Percentiles rank a stretch among this genome's conserved stretches.
phyloP scores from a whole-genome alignment of 2,797 vertebrate species.

The Cyclopterus lumpus region DNA sequence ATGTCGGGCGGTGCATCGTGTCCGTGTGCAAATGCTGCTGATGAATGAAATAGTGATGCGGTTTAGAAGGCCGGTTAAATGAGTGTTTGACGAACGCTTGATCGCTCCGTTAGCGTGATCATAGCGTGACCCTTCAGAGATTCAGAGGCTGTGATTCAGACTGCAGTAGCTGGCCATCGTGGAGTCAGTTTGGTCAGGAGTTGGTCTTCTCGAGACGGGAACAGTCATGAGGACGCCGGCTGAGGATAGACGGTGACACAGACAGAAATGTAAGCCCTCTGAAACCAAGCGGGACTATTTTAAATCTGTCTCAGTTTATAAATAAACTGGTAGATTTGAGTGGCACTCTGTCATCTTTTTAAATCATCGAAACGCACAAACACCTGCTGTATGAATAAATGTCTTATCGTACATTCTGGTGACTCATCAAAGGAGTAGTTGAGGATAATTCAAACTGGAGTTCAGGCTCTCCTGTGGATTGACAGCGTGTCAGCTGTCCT shows the following conservation, averaged over 20 bases:
- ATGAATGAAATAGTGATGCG: constrained; percentile 24
- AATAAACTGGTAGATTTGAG: constrained; percentile 39
- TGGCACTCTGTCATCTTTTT: not conserved
- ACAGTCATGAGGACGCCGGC: constrained; percentile 27
- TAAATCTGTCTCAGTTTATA: constrained; percentile 57
- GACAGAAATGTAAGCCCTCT: constrained; percentile 39
- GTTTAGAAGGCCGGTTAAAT: constrained; percentile 12
- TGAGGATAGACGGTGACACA: constrained; percentile 46
- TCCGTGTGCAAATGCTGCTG: not conserved
- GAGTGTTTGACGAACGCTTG: constrained; percentile 6
- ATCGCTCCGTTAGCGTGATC: constrained; percentile 1
- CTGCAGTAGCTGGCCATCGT: constrained; percentile 1
- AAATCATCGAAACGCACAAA: not conserved
- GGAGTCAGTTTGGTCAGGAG: constrained; percentile 12
- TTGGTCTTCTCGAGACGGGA: constrained; percentile 7
- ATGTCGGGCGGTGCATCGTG: not conserved
- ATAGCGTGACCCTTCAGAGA: not conserved
- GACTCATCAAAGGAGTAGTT: constrained; percentile 14
- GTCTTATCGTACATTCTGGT: not conserved
- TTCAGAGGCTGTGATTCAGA: constrained; percentile 1
- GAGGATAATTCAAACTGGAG: constrained; percentile 38
- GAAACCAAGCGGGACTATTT: constrained; percentile 56
- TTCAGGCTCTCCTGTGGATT: constrained; percentile 42
- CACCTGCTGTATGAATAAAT: not conserved
- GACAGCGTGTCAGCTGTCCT: constrained; percentile 78